phyloP scores from a whole-genome alignment of 2,797 vertebrate genomes.

The Mormyrops boulengeri region DNA sequence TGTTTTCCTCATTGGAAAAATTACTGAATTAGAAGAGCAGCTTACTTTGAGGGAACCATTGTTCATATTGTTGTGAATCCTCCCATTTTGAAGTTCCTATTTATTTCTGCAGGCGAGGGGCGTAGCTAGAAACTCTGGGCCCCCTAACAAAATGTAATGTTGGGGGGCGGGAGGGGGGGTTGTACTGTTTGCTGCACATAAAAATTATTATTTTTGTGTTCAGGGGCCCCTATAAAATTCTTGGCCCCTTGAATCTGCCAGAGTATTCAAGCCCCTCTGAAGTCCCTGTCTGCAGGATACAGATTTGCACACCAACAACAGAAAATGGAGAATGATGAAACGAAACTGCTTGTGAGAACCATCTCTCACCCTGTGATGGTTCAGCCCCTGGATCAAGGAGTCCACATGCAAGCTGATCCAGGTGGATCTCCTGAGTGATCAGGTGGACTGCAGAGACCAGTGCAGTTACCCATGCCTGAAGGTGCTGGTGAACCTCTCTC shows the following conservation, averaged over 20 bases:
- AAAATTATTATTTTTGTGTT: background rate
- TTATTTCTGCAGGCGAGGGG: background rate
- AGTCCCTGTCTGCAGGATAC: background rate
- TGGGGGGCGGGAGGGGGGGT: background rate
- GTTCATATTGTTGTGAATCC: background rate
- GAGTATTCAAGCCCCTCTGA: background rate
- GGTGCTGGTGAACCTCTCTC: slow-evolving; percentile 59
- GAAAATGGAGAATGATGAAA: background rate
- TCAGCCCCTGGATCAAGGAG: slow-evolving; percentile 61
- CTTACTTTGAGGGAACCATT: background rate
- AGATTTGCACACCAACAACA: background rate
- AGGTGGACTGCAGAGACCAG: slow-evolving; percentile 60
- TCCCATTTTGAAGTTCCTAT: background rate
- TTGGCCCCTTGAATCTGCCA: background rate
- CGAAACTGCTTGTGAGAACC: background rate
- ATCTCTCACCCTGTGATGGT: slow-evolving; percentile 20
- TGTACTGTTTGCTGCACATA: background rate
- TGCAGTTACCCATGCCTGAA: slow-evolving; percentile 63
- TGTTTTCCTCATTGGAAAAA: background rate
- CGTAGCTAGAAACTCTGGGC: background rate
- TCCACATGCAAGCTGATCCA: slow-evolving; percentile 57
- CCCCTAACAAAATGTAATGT: background rate
- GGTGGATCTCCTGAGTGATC: slow-evolving; percentile 52
- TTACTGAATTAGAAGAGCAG: background rate
- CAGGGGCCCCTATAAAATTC: background rate